Evolutionary conservation across 2,113 vertebrate species (phyloP), one percentile per base, ranked within the genome.

Genomic region (Scalopus aquaticus): DNA sequence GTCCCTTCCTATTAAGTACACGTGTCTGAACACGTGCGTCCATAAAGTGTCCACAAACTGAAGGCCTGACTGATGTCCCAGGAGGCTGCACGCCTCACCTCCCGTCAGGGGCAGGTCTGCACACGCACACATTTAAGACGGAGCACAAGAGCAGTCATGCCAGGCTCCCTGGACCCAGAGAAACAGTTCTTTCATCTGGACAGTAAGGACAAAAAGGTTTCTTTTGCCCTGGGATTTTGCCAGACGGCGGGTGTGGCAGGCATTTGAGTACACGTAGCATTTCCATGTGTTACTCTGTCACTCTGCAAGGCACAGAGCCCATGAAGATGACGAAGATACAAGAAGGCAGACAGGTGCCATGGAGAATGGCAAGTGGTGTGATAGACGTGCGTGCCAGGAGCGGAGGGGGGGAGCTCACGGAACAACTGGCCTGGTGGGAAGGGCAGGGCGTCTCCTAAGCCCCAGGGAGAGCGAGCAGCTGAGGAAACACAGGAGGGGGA

Each of bases 21-120:
- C 92, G 1, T 16, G 80, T 92, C 92, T 88, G 56, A 73, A 92
- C 96, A 16, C 24, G 94, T 20, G 26, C 37, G 16, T 87, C 93
- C 77, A 16, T 83, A 22, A 83, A 73, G 91, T 84, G 91, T 70
- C 92, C 90, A 95, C 74, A 69, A 93, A 90, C 65, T 15, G 30
- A 46, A 20, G 94, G 64, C 8, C 62, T 28, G 0, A 1, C 26
- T 10, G 16, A 10, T 83, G 94, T 82, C 58, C 16, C 65, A 22
- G 26, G 90, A 74, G 82, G 77, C 8, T 6, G 28, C 42, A 82
- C 24, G 0, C 51, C 70, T 83, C 5, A 12, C 69, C 81, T 90
- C 89, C 67, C 74, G 0, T 17, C 17, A 8, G 10, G 30, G 35
- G 92, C 97, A 94, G 60, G 95, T 78, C 90, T 64, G 42, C 95